Evolutionary conservation across 1,140 invertebrate genomes (phyloP).

Genomic region (Caenorhabditis briggsae): DNA sequence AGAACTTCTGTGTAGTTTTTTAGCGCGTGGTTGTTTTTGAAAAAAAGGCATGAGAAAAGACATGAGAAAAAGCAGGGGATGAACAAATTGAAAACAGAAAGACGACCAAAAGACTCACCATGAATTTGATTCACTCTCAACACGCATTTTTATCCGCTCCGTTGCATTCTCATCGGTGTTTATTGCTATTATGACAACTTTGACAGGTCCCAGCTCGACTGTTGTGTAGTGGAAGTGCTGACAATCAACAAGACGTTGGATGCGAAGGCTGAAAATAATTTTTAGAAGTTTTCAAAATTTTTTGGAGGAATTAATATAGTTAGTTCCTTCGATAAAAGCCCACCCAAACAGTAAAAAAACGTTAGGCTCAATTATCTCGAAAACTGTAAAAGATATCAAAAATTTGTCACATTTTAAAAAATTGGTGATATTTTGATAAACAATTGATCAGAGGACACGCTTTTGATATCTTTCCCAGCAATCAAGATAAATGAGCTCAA

Average conservation of each 20-base stretch:
- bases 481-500: too few species aligned
- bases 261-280: slow-evolving; percentile 27
- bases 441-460: too few species aligned
- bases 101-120: neutral
- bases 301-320: too few species aligned
- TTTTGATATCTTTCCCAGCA: too few species aligned
- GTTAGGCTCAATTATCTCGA: too few species aligned
- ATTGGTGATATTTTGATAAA: too few species aligned
- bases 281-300: neutral
- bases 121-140: slow-evolving; percentile 48
- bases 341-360: too few species aligned
- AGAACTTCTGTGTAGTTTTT: slow-evolving; percentile 9
- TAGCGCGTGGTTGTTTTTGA: neutral
- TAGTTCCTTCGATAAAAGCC: too few species aligned
- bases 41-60: neutral
- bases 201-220: slow-evolving; percentile 67
- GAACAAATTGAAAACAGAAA: slow-evolving; percentile 47
- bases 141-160: slow-evolving; percentile 54
- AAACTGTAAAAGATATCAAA: too few species aligned
- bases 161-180: slow-evolving; percentile 46
- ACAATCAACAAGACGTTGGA: slow-evolving; percentile 62
- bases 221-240: slow-evolving; percentile 67
- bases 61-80: neutral
- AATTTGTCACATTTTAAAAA: too few species aligned
- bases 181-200: slow-evolving; percentile 44